Percentiles rank a stretch among this genome's conserved stretches.
Evolutionary conservation across 2,113 vertebrate genomes (phyloP).

Genomic region (Phalacrocorax carbo): DNA sequence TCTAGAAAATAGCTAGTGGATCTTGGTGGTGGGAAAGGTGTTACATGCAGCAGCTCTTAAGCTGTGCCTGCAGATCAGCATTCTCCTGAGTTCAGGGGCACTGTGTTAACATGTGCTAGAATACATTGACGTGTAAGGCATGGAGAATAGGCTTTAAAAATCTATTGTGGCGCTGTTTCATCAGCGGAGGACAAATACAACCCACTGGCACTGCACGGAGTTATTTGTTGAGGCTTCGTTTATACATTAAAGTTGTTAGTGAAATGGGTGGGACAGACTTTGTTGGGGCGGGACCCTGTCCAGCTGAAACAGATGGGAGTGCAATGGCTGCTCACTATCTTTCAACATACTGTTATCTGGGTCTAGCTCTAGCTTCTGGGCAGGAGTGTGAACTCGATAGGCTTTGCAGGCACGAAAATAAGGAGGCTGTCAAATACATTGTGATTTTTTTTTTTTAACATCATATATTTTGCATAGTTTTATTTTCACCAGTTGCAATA

Average conservation of each 20-base stretch:
- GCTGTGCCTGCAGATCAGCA: neutral
- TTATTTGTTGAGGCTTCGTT: neutral
- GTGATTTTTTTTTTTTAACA: neutral
- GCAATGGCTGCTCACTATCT: neutral
- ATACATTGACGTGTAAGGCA: neutral
- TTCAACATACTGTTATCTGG: slow-evolving; percentile 26
- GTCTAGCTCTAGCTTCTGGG: neutral
- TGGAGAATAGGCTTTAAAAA: neutral
- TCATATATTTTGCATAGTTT: neutral
- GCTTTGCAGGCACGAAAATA: neutral
- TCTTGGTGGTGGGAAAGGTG: neutral
- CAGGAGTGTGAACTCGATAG: neutral
- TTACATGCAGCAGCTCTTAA: neutral
- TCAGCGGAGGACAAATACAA: neutral
- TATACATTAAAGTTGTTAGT: neutral
- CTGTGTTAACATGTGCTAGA: neutral
- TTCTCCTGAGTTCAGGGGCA: neutral
- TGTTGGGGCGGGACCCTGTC: slow-evolving; percentile 27
- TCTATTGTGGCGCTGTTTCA: neutral
- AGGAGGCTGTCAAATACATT: neutral
- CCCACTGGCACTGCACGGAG: neutral
- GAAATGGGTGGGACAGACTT: slow-evolving; percentile 19
- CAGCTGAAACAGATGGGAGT: slow-evolving; percentile 44
- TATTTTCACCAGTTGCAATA: fast-evolving
- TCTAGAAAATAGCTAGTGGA: neutral